Evolutionary conservation across 2,113 vertebrate species (phyloP), one percentile per base, ranked within the genome.

Genomic region (Centrocercus urophasianus): DNA sequence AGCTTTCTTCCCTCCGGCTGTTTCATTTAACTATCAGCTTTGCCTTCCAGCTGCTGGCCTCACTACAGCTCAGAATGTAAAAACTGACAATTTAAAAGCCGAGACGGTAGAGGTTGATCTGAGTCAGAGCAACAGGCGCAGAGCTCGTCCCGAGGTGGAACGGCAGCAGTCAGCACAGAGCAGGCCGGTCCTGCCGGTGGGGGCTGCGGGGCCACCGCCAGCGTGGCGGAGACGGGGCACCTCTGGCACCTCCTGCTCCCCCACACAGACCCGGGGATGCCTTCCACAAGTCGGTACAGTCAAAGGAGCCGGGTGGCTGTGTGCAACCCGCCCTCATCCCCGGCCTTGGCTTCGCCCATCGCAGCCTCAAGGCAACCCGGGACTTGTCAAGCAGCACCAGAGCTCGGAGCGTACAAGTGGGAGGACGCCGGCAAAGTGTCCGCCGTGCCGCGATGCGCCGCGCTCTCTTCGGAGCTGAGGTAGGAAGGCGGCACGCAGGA

Each of bases 401-500:
- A 60, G 57, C 80, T 78, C 75, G 83, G 80, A 16, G 52, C 14
- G 12, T 5, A 54, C 52, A 15, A 28, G 52, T 10, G 1, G 0
- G 9, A 32, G 71, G 79, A 52, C 2, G 69, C 70, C 63, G 79
- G 88, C 83, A 45, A 80, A 90, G 83, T 3, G 11, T 14, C 16
- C 76, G 67, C 91, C 17, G 60, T 73, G 91, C 94, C 86, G 93
- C 89, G 86, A 88, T 64, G 59, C 67, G 14, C 30, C 34, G 22
- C 32, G 1, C 1, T 11, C 38, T 30, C 61, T 81, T 80, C 71
- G 69, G 81, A 74, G 72, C 83, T 11, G 54, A 83, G 52, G 27
- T 6, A 28, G 48, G 7, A 28, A 28, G 70, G 83, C 25, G 76
- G 60, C 1, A 38, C 52, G 79, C 20, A 63, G 83, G 83, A 82